These are phyloP conservation scores for Rhineura floridana DNA, from an alignment of 2,113 vertebrate genomes.

Conservation along the genomic window DNA sequence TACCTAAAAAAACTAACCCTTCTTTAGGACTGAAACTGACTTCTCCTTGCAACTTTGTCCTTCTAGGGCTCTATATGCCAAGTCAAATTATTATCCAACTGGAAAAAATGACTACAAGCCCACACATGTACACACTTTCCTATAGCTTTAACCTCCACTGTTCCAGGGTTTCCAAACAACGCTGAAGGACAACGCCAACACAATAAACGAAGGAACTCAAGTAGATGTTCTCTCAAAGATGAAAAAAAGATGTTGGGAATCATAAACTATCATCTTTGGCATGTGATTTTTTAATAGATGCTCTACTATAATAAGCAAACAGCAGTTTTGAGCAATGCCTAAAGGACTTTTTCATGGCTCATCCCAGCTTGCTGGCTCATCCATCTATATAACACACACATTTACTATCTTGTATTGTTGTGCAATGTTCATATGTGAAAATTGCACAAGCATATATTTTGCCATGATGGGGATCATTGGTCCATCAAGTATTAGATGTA, in stretches of 20 bases:
- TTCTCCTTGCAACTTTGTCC: conserved; percentile 3
- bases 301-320: not conserved
- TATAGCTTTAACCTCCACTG: not conserved
- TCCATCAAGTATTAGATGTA: too few relatives aligned
- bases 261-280: not conserved
- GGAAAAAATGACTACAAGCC: accelerated
- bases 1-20: not conserved
- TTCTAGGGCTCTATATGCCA: not conserved
- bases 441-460: not conserved
- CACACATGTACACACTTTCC: not conserved
- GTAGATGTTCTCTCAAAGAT: not conserved
- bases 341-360: not conserved
- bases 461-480: too few relatives aligned
- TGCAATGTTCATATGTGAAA: not conserved
- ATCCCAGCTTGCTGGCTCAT: not conserved
- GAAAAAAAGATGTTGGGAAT: not conserved
- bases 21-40: not conserved
- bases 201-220: not conserved
- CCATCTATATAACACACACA: not conserved
- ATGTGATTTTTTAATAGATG: not conserved
- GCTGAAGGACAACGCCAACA: not conserved
- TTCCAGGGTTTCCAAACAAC: not conserved
- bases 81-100: not conserved
- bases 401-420: not conserved
- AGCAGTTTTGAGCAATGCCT: not conserved